Evolutionary conservation across 2,113 vertebrate genomes (phyloP).

Genomic region (Tragelaphus imberbis): DNA sequence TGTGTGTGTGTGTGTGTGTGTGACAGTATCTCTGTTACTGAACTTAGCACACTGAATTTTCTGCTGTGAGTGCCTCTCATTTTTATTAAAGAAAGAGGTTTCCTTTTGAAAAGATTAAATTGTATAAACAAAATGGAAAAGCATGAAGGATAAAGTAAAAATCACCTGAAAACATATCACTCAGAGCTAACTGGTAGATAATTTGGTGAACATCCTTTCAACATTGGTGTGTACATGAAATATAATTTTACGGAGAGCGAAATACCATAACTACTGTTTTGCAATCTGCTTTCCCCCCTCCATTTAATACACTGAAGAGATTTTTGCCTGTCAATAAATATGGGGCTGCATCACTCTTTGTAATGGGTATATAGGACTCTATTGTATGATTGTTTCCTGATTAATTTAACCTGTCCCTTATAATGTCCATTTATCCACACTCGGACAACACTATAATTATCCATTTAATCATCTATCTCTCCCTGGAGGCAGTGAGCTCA

Average conservation of each 20-base stretch:
- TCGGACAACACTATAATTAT: conserved; percentile 30
- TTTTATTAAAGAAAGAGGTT: neutral
- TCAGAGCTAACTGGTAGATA: neutral
- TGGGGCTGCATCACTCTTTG: conserved; percentile 21
- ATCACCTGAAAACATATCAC: neutral
- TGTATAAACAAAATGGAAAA: conserved; percentile 18
- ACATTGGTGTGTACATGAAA: neutral
- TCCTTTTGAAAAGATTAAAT: neutral
- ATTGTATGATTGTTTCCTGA: conserved; percentile 32
- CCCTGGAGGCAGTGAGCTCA: neutral
- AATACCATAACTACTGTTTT: neutral
- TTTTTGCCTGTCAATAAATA: conserved; percentile 27
- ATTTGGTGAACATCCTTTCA: neutral
- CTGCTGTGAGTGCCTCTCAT: neutral
- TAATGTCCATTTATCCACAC: conserved; percentile 40
- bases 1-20: too few species aligned
- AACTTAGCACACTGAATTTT: neutral
- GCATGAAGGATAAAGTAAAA: neutral
- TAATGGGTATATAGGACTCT: conserved; percentile 44
- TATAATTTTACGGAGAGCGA: neutral
- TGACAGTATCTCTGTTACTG: neutral
- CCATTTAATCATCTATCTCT: conserved; percentile 51
- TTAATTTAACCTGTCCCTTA: conserved; percentile 59
- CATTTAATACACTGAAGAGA: neutral
- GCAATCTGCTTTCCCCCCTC: neutral